Conservation (phyloP, 2,797 vertebrate genomes). For the Coracias cyanogaster region DNA sequence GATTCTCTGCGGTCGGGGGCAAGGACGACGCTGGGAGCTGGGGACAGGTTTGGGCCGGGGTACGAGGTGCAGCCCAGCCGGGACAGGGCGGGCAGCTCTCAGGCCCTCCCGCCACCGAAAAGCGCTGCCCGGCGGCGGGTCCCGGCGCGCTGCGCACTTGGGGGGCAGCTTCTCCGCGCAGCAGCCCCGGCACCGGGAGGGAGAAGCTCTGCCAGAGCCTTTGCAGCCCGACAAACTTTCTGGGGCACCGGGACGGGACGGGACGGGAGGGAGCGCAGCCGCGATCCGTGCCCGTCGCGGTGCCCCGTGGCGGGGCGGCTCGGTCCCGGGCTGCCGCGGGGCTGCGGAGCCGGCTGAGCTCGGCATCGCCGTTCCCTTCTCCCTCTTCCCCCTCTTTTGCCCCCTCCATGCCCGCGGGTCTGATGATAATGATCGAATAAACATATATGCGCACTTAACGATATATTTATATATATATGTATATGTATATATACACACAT, state of each 20-base stretch:
- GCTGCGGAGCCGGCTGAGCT: background rate
- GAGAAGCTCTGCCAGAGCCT: background rate
- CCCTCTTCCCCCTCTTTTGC: background rate
- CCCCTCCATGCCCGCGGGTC: background rate
- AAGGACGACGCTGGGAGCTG: background rate
- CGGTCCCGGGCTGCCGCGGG: background rate
- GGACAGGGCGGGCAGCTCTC: background rate
- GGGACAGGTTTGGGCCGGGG: background rate
- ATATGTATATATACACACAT: accelerated
- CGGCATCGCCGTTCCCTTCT: background rate
- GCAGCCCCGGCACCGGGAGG: background rate
- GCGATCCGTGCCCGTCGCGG: background rate
- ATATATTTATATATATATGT: background rate
- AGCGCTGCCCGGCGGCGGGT: background rate
- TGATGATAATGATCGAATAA: background rate
- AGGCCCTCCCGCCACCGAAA: background rate
- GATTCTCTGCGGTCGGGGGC: background rate
- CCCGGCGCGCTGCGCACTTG: background rate
- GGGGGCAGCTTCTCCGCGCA: background rate
- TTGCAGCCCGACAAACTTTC: background rate
- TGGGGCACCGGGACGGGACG: background rate
- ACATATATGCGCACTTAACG: background rate
- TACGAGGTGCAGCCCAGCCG: background rate
- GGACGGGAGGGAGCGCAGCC: background rate
- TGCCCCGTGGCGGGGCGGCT: background rate